Base-by-base conservation (phyloP, 2,797 vertebrate genomes). In the Dicrostonyx torquatus region DNA sequence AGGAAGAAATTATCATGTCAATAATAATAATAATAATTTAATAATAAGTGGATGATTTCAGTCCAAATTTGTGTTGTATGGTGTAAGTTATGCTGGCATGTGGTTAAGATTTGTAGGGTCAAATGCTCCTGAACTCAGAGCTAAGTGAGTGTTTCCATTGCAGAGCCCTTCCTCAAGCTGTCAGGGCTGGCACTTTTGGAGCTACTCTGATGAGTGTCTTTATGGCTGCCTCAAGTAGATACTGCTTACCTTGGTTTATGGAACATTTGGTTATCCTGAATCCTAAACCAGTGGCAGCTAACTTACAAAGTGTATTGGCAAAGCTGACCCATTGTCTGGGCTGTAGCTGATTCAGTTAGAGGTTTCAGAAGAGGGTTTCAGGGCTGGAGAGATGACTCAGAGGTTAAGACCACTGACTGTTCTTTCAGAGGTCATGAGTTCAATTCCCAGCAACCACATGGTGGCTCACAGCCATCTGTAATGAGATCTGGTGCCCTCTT, bases 31-130 rank as follows among this genome's bases (percentile, higher is more conserved):
- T 58, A 58, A 55, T 55, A 55, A 55, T 17, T 55, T 55, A 55
- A 58, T 93, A 90, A 68, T 94, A 88, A 93, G 64, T 94, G 18
- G 76, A 11, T 87, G 50, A 73, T 86, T 93, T 90, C 48, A 90
- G 50, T 78, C 37, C 43, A 94, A 17, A 26, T 83, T 22, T 79
- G 6, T 86, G 84, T 95, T 89, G n/a, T 77, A 66, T 31, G 89
- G 43, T 58, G 14, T 92, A 76, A 68, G 11, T 83, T 93, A 82
- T 90, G 80, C 89, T 94, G 75, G 48, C 91, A 89, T 50, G 34
- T 87, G 96, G 26, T 89, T 83, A 96, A 64, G 64, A 90, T 24
- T 76, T 89, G 78, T 90, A 92, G 24, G 62, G 58, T 76, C 31
- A 37, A 1, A 2, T 94, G 75, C 13, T 92, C 87, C 62, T 34